Percentiles rank a stretch among this genome's conserved stretches.
Conservation (phyloP, 2,888 invertebrate genomes). For the Barypeithes pellucidus region DNA sequence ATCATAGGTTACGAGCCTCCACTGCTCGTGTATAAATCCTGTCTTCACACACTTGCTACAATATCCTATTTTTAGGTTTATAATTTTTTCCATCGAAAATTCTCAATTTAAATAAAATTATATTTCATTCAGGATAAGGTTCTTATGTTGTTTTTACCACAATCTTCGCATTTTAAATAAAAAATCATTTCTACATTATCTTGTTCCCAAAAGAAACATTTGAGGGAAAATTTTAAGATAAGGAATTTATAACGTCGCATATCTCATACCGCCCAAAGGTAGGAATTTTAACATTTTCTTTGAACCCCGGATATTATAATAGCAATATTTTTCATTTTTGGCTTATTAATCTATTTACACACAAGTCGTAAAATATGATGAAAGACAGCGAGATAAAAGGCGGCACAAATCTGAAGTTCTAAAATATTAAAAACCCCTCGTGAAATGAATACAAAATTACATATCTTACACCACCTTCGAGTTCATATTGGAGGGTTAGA, state of each 20-base stretch:
- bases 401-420: slow-evolving; percentile 51
- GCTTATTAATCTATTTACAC: slow-evolving; percentile 53
- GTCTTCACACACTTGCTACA: too few species aligned
- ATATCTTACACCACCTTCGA: slow-evolving; percentile 37
- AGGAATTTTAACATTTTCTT: slow-evolving; percentile 37
- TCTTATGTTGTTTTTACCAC: slow-evolving; percentile 33
- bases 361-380: slow-evolving; percentile 50
- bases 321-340: slow-evolving; percentile 46
- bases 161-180: slow-evolving; percentile 39
- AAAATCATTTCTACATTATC: slow-evolving; percentile 38
- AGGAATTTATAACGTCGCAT: slow-evolving; percentile 42
- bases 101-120: too few species aligned
- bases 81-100: too few species aligned
- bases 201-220: slow-evolving; percentile 34
- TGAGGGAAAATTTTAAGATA: slow-evolving; percentile 37
- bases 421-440: slow-evolving; percentile 52
- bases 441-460: slow-evolving; percentile 48
- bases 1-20: too few species aligned
- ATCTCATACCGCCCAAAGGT: slow-evolving; percentile 40
- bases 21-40: too few species aligned
- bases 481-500: slow-evolving; percentile 29
- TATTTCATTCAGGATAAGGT: too few species aligned
- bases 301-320: slow-evolving; percentile 38
- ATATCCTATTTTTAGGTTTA: too few species aligned
- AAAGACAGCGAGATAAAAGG: slow-evolving; percentile 50